These are phyloP conservation scores for Gambusia yucatana DNA, from an alignment of 2,797 vertebrate genomes.

Conservation along the genomic window DNA sequence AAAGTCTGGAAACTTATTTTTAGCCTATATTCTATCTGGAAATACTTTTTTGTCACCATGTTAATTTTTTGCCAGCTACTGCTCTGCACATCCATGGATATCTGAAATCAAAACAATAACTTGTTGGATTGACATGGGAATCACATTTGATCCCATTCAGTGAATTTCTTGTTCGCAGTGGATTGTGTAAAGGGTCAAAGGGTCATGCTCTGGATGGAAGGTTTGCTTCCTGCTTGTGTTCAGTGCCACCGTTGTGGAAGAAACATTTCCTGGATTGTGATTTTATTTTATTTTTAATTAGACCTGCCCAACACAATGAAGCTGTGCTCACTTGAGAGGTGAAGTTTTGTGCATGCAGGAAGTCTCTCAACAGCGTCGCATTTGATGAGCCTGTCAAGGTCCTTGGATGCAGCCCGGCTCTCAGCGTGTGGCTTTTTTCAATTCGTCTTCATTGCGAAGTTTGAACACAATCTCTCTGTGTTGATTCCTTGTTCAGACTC, in stretches of 20 bases:
- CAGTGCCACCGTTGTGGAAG: constrained; percentile 12
- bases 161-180: constrained; percentile 27
- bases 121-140: neutral
- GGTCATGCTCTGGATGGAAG: constrained; percentile 42
- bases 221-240: constrained; percentile 48
- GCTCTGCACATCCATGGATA: neutral
- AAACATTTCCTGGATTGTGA: constrained; percentile 31
- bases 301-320: constrained; percentile 35
- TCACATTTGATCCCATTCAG: constrained; percentile 41
- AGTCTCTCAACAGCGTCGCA: constrained; percentile 52
- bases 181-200: constrained; percentile 7
- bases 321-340: constrained; percentile 52
- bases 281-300: constrained; percentile 47
- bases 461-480: constrained; percentile 71
- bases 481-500: constrained; percentile 59
- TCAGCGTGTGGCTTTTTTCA: constrained; percentile 73
- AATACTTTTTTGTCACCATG: neutral
- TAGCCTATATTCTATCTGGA: neutral
- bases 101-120: neutral
- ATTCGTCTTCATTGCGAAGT: constrained; percentile 62
- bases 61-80: neutral
- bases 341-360: constrained; percentile 62
- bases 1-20: neutral
- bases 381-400: constrained; percentile 72
- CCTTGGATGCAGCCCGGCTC: constrained; percentile 64